A percentile compares a stretch with the other conserved stretches of the same genome.
Evolutionary conservation across 2,888 invertebrate species (phyloP).

Genomic region (Pandemis heparana): DNA sequence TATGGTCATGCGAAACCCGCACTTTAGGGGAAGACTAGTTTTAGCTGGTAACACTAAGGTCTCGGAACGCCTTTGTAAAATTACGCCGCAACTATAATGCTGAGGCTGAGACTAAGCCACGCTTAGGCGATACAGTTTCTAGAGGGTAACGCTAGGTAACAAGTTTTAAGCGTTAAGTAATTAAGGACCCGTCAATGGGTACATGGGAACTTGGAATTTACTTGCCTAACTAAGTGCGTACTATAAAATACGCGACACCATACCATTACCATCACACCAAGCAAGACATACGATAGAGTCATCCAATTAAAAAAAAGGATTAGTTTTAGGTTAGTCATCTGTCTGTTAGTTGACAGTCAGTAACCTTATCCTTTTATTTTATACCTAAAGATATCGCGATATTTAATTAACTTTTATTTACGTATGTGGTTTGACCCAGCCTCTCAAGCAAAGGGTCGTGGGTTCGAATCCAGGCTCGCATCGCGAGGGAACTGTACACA

Average conservation of each 20-base stretch:
- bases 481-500: too few species aligned
- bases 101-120: constrained; percentile 17
- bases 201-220: not conserved
- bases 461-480: too few species aligned
- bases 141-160: constrained; percentile 22
- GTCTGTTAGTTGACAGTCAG: too few species aligned
- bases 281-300: too few species aligned
- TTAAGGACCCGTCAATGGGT: not conserved
- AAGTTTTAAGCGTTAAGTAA: constrained; percentile 14
- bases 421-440: too few species aligned
- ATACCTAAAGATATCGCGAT: too few species aligned
- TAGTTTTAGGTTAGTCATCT: too few species aligned
- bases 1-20: constrained; percentile 30
- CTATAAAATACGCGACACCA: not conserved
- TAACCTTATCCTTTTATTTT: too few species aligned
- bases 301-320: too few species aligned
- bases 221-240: not conserved
- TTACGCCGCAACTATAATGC: constrained; percentile 36
- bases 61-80: constrained; percentile 42
- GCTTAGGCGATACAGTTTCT: constrained; percentile 33
- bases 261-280: too few species aligned
- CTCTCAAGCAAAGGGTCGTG: too few species aligned
- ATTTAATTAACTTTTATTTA: too few species aligned
- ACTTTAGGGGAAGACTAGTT: constrained; percentile 43
- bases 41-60: constrained; percentile 41